Evolutionary conservation across 2,888 invertebrate species (phyloP), one percentile per base, ranked within the genome.

Genomic region (Eurytoma californica): DNA sequence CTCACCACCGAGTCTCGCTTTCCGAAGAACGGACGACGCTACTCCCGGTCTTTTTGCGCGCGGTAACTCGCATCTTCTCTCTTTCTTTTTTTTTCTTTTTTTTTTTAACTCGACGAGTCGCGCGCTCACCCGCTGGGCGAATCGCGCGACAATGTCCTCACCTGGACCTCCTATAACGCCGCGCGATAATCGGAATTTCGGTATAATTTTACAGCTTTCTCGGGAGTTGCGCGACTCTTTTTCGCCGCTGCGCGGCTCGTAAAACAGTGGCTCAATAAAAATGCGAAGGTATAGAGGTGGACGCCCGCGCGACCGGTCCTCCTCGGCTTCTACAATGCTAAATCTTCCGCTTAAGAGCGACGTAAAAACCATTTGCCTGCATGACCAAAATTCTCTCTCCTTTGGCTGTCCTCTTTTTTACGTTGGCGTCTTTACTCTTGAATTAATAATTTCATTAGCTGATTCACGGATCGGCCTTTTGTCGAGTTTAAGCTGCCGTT

Each of bases 121-220:
- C 16, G 61, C 70, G 82, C 77, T 80, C 84, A 81, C 86, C 86
- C 80, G 86, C 86, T 86, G 86, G 74, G 86, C 76, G 82, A 82
- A 83, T 83, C 84, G 84, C 83, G 84, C 86, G 85, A 86, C 86
- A 85, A 84, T 85, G 83, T 85, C 80, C 83, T 65, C 82, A 68
- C 79, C 68, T 72, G 82, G 86, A 85, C 86, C 85, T 85, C 84
- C 85, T 84, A 84, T 82, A 82, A 84, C 80, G 86, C 12, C 18
- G 3, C 47, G 39, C 63, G 63, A 63, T 63, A 63, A 63, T 63
- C 63, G 47, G 47, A 30, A 63, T 63, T 63, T 69, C 39, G 39
- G 18, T 14, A 60, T 39, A 57, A 58, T 60, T 60, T 70, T 70
- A 60, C 58, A 60, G 49, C 47, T 70, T 39, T 70, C 13, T 58